Evolutionary conservation across 2,888 invertebrate genomes (phyloP).

Genomic region (Phyllotreta striolata): DNA sequence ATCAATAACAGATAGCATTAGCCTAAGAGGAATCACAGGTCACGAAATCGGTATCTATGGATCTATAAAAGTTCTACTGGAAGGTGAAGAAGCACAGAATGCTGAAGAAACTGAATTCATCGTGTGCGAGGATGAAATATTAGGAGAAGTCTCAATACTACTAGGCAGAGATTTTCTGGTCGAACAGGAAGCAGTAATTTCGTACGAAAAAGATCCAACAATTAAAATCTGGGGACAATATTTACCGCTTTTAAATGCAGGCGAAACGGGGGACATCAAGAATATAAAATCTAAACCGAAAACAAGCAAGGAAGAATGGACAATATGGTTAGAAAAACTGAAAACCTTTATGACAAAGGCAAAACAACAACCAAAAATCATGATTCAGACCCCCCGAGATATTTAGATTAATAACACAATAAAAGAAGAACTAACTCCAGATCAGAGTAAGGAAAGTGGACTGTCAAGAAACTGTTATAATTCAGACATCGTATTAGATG

Average conservation of each 20-base stretch:
- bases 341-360: too few relatives aligned
- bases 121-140: constrained; percentile 7
- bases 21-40: constrained; percentile 1
- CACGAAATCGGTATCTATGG: constrained; percentile 1
- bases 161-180: neutral
- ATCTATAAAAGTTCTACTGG: neutral
- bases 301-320: neutral
- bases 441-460: too few relatives aligned
- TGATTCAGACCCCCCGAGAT: too few relatives aligned
- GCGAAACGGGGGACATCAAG: neutral
- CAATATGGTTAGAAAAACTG: too few relatives aligned
- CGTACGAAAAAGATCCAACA: constrained; percentile 1
- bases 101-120: neutral
- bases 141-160: neutral
- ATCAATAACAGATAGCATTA: neutral
- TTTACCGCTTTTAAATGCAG: neutral
- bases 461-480: too few relatives aligned
- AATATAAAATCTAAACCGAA: neutral
- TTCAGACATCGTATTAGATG: too few relatives aligned
- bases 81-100: too few relatives aligned
- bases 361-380: too few relatives aligned
- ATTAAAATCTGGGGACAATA: neutral
- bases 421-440: too few relatives aligned
- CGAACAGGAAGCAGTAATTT: neutral
- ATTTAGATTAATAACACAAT: too few relatives aligned